phyloP scores from a whole-genome alignment of 2,888 invertebrate species.

The Archips crataeganus region DNA sequence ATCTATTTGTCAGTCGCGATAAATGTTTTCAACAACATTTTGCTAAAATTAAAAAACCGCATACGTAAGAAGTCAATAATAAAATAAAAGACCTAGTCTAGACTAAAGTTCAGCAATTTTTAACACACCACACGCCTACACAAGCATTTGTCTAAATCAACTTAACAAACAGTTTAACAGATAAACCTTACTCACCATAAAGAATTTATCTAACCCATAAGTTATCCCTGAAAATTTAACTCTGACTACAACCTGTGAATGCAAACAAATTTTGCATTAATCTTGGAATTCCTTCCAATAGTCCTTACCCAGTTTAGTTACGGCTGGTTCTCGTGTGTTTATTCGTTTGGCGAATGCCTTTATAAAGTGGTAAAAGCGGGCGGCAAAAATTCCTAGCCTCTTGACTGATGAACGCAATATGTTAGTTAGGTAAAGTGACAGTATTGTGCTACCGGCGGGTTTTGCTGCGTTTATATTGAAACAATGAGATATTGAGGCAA shows the following conservation, averaged over 20 bases:
- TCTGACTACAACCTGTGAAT: slow-evolving; percentile 26
- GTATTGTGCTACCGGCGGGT: slow-evolving; percentile 63
- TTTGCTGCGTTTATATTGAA: slow-evolving; percentile 38
- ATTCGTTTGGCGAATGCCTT: slow-evolving; percentile 37
- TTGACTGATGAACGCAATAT: slow-evolving; percentile 69
- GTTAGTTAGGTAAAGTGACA: slow-evolving; percentile 67
- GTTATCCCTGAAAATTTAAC: slow-evolving; percentile 36
- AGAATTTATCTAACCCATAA: slow-evolving; percentile 37
- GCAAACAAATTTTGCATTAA: slow-evolving; percentile 24
- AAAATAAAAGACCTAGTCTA: no score
- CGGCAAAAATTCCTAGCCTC: slow-evolving; percentile 53
- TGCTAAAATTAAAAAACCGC: no score
- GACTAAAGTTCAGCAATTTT: neutral
- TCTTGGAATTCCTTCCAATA: neutral
- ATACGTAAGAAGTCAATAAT: no score
- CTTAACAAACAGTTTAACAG: slow-evolving; percentile 25
- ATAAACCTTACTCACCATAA: slow-evolving; percentile 24
- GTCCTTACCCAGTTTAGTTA: slow-evolving; percentile 35
- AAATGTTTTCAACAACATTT: no score
- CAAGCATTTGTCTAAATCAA: slow-evolving; percentile 9
- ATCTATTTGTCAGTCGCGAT: no score
- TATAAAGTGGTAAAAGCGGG: slow-evolving; percentile 48
- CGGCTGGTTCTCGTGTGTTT: slow-evolving; percentile 42
- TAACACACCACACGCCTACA: neutral
- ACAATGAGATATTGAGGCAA: slow-evolving; percentile 13